Percentiles rank a stretch among this genome's conserved stretches.
Evolutionary conservation across 2,113 vertebrate species (phyloP).

Genomic region (Entelurus aequoreus): DNA sequence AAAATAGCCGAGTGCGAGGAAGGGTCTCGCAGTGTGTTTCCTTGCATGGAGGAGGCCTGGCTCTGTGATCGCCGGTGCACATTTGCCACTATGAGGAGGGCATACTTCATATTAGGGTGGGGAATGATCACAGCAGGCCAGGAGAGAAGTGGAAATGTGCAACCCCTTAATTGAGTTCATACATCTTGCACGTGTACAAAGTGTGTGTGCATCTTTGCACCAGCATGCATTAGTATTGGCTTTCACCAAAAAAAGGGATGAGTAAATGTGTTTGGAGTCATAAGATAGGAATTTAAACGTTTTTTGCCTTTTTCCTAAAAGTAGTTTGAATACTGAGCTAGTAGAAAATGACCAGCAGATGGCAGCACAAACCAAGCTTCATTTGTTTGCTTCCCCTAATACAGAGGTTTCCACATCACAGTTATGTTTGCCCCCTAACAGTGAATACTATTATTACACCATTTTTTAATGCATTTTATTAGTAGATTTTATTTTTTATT

Average conservation of each 20-base stretch:
- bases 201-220: neutral
- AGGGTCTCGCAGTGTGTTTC: constrained; percentile 64
- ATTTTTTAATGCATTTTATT: no score
- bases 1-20: constrained; percentile 75
- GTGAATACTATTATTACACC: no score
- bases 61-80: constrained; percentile 61
- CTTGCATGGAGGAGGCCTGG: constrained; percentile 53
- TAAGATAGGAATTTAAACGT: neutral
- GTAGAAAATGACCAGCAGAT: constrained; percentile 49
- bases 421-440: no score
- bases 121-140: constrained; percentile 47
- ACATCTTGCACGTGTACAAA: constrained; percentile 2
- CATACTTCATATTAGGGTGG: constrained; percentile 41
- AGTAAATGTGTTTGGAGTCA: neutral
- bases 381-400: neutral
- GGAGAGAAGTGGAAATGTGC: constrained; percentile 28
- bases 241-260: neutral
- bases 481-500: no score
- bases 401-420: no score
- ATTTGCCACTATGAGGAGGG: constrained; percentile 46
- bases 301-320: neutral
- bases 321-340: constrained; percentile 2
- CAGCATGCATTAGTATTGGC: neutral
- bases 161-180: constrained; percentile 5
- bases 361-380: constrained; percentile 43